Evolutionary conservation across 2,888 invertebrate genomes (phyloP).

Genomic region (Platynereis dumerilii): DNA sequence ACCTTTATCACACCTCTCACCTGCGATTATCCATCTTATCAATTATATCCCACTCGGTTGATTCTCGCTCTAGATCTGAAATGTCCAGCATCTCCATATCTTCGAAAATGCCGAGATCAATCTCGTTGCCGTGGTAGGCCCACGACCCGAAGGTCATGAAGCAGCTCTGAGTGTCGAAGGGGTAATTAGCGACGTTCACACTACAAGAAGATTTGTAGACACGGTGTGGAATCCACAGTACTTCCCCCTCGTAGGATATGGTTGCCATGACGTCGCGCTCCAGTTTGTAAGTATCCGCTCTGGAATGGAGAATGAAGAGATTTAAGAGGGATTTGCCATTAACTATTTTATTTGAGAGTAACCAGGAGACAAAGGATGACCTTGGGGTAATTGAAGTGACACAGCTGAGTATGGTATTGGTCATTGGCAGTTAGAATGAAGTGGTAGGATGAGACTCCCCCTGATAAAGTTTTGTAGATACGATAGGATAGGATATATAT

Average conservation of each 20-base stretch:
- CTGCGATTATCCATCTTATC: constrained; percentile 22
- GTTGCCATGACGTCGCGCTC: constrained; percentile 32
- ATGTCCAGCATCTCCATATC: constrained; percentile 32
- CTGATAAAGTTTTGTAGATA: too few species aligned
- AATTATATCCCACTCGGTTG: constrained; percentile 33
- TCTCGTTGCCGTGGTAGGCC: constrained; percentile 35
- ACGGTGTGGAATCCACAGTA: constrained; percentile 35
- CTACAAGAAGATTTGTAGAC: constrained; percentile 31
- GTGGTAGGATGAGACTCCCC: too few species aligned
- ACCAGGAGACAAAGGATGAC: not conserved
- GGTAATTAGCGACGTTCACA: constrained; percentile 30
- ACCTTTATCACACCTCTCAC: too few species aligned
- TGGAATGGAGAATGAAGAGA: constrained; percentile 8
- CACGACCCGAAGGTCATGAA: constrained; percentile 35
- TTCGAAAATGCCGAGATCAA: constrained; percentile 31
- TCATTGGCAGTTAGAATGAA: too few species aligned
- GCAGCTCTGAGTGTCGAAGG: constrained; percentile 30
- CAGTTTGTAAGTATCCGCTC: constrained; percentile 32
- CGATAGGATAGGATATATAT: too few species aligned
- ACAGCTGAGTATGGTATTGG: too few species aligned
- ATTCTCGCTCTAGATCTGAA: constrained; percentile 29
- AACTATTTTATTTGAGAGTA: not conserved
- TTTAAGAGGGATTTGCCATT: not conserved
- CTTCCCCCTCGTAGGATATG: constrained; percentile 23
- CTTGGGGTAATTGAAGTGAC: too few species aligned